Conservation (phyloP, 2,797 vertebrate genomes). For the Zonotrichia albicollis region DNA sequence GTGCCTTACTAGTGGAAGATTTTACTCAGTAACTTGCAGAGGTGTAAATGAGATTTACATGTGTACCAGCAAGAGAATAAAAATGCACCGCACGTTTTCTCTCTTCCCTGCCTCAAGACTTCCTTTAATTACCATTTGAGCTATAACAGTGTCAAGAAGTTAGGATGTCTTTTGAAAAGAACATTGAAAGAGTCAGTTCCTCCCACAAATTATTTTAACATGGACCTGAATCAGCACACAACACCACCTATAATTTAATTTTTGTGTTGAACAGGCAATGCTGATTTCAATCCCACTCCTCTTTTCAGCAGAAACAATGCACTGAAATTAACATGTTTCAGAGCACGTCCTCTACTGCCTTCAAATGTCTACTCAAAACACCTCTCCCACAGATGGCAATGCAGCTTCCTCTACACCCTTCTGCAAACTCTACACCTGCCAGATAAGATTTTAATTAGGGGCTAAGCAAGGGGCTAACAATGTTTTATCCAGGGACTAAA, state of each 20-base stretch:
- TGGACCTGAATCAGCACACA: background rate
- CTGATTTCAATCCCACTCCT: slow-evolving; percentile 5
- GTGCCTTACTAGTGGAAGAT: background rate
- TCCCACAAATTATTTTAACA: slow-evolving; percentile 42
- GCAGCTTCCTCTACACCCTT: background rate
- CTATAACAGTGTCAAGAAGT: slow-evolving; percentile 29
- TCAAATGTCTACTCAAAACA: background rate
- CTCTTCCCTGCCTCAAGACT: background rate
- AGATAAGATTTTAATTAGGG: background rate
- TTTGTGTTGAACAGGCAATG: slow-evolving; percentile 15
- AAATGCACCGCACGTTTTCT: slow-evolving; percentile 16
- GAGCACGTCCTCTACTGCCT: slow-evolving; percentile 2
- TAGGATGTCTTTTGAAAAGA: slow-evolving; percentile 46
- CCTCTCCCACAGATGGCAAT: background rate
- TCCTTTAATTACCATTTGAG: slow-evolving; percentile 46
- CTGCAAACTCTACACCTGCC: background rate
- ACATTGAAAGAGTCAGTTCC: slow-evolving; percentile 14
- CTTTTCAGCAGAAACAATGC: slow-evolving; percentile 14
- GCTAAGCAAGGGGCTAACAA: background rate
- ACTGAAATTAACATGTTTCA: background rate
- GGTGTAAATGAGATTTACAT: background rate
- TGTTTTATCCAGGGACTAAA: background rate
- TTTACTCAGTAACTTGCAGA: background rate
- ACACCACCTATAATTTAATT: slow-evolving; percentile 55
- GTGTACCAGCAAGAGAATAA: slow-evolving; percentile 17